Evolutionary conservation across 2,888 invertebrate genomes (phyloP).

Genomic region (Melieria picta): DNA sequence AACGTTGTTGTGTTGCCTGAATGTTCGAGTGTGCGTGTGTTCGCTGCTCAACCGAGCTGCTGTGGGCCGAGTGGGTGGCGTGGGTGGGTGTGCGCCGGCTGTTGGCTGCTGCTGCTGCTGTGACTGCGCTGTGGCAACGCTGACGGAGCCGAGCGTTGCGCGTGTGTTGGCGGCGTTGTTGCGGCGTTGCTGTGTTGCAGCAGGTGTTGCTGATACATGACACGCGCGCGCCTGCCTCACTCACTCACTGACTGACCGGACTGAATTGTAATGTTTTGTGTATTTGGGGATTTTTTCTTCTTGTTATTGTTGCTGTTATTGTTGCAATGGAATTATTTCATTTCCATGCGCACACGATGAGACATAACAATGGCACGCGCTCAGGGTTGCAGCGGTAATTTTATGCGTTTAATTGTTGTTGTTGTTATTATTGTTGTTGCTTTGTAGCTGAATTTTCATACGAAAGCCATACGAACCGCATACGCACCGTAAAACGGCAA

Average conservation of each 20-base stretch:
- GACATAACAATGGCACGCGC: slow-evolving; percentile 21
- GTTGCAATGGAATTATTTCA: not conserved
- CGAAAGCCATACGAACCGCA: not conserved
- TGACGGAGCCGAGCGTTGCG: too few relatives aligned
- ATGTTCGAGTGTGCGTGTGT: not conserved
- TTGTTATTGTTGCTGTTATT: not conserved
- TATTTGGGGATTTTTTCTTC: not conserved
- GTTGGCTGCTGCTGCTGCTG: slow-evolving; percentile 11
- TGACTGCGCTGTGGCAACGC: too few relatives aligned
- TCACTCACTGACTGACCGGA: not conserved
- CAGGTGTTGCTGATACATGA: slow-evolving; percentile 3
- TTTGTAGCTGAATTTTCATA: not conserved
- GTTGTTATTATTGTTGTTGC: slow-evolving; percentile 17
- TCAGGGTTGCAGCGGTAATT: slow-evolving; percentile 31
- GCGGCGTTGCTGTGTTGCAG: not conserved
- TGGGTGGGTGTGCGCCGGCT: too few relatives aligned
- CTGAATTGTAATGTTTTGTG: not conserved
- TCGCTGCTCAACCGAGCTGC: not conserved
- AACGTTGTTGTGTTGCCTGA: not conserved
- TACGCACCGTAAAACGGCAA: slow-evolving; percentile 23
- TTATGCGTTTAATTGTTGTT: slow-evolving; percentile 21
- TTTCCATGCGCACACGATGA: not conserved
- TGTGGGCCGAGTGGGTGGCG: not conserved
- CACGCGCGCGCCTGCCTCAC: not conserved
- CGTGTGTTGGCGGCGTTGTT: not conserved